Base-by-base conservation (phyloP, 2,888 invertebrate species). In the Chrysotoxum bicinctum region DNA sequence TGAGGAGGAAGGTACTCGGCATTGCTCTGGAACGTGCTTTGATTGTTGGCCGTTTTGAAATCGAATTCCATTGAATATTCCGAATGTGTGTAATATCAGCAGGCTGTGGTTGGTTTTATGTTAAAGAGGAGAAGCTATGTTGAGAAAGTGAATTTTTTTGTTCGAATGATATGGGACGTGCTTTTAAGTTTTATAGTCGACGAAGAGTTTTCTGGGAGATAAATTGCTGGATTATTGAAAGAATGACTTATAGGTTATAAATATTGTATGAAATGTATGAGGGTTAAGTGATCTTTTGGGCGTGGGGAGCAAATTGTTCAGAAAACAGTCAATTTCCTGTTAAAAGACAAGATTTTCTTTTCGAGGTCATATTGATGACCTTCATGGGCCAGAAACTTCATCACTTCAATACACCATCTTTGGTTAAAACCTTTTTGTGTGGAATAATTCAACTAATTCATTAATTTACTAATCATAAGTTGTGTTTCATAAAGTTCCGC, bases 11-110 rank as follows among this genome's bases (percentile, higher is more conserved):
- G 35, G 14, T 48, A 60, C 8, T 56, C 62, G 2, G 62, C 73
- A 78, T 84, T 64, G 64, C 70, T 58, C 3, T 70, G 64, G 45
- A 70, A 80, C 80, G 84, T 84, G 84, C 58, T 54, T 70, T 68
- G 75, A 76, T 84, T 84, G 75, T 52, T 52, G 72, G 84, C 43
- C 66, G 70, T 73, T n/a, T n/a, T 43, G 26, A 48, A 66, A 72
- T 75, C 60, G 70, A 79, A 43, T 69, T 68, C 56, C 66, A 66
- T 32, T 72, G 72, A 62, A 68, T 54, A 40, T 60, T 19, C 35
- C 50, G 50, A 35, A 35, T 19, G 21, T 69, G 32, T 30, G 69
- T 50, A 21, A 50, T 50, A 48, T 50, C 50, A 66, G 7, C 56
- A 70, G 21, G 21, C 52, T 54, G 58, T 58, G 70, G 43, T 32